phyloP scores from a whole-genome alignment of 2,113 vertebrate species.

The Apeltes quadracus region DNA sequence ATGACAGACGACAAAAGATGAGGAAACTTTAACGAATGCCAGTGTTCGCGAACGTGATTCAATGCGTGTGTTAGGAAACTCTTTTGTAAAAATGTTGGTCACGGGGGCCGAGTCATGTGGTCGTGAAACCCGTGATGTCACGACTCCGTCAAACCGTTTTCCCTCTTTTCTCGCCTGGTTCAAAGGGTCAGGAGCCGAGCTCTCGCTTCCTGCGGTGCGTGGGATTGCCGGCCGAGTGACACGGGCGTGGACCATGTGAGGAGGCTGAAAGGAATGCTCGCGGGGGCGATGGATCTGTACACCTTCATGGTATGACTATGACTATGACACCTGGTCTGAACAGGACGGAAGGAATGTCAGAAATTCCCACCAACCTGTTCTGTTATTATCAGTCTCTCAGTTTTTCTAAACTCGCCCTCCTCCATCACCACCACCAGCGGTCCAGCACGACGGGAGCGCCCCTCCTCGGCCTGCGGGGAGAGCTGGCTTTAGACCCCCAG shows the following conservation, averaged over 20 bases:
- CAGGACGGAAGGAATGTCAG: too few species aligned
- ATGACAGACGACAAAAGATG: too few species aligned
- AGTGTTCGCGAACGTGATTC: too few species aligned
- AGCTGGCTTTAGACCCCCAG: conserved; percentile 21
- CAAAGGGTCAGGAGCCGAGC: conserved; percentile 49
- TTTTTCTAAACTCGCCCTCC: too few species aligned
- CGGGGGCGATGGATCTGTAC: conserved; percentile 74
- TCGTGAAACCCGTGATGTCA: not conserved
- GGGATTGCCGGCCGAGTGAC: conserved; percentile 59
- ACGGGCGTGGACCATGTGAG: conserved; percentile 57
- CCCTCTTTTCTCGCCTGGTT: not conserved
- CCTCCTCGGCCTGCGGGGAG: conserved; percentile 59
- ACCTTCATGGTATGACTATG: conserved; percentile 82
- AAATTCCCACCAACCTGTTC: too few species aligned
- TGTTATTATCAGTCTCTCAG: too few species aligned
- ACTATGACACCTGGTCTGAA: too few species aligned
- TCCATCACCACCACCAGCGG: conserved; percentile 40
- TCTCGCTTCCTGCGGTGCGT: conserved; percentile 75
- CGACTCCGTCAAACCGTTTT: not conserved
- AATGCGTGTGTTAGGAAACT: too few species aligned
- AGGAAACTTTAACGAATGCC: too few species aligned
- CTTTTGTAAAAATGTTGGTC: too few species aligned
- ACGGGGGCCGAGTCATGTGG: too few species aligned
- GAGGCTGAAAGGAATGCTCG: conserved; percentile 69
- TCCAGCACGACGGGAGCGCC: conserved; percentile 62